Conservation (phyloP, 2,113 vertebrate genomes). For the Nyctibius bracteatus region DNA sequence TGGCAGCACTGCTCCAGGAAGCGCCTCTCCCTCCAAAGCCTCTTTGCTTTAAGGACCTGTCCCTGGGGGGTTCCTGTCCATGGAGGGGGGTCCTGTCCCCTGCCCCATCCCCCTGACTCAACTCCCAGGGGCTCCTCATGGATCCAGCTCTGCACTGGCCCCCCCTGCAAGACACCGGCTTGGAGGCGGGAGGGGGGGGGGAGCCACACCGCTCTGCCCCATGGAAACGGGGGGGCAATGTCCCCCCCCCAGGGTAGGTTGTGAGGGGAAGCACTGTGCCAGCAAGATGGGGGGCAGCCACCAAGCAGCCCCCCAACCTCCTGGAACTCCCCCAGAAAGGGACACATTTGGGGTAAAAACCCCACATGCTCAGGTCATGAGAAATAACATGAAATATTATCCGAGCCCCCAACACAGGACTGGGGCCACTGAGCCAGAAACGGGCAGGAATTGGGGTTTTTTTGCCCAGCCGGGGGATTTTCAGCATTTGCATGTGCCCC, state of each 20-base stretch:
- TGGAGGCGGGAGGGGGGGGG: no score
- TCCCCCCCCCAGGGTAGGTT: not conserved
- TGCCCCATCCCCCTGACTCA: not conserved
- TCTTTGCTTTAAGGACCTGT: not conserved
- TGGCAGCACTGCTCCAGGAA: not conserved
- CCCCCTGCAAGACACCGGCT: accelerated
- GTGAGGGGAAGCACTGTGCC: not conserved
- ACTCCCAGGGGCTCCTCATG: not conserved
- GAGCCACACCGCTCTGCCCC: not conserved
- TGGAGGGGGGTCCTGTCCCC: not conserved
- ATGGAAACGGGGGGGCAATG: not conserved
- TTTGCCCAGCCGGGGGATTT: not conserved
- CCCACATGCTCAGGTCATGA: accelerated
- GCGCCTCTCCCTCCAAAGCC: not conserved
- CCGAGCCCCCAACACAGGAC: accelerated
- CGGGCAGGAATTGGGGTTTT: not conserved
- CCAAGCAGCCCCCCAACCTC: not conserved
- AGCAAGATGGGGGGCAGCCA: not conserved
- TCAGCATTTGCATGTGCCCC: not conserved
- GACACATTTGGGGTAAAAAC: no score
- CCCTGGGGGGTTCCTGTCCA: not conserved
- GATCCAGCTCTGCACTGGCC: no score
- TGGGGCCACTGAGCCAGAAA: not conserved
- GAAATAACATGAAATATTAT: not conserved
- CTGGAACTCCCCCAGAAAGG: not conserved